Evolutionary conservation across 2,113 vertebrate genomes (phyloP), one percentile per base, ranked within the genome.

Genomic region (Artemisiospiza belli): DNA sequence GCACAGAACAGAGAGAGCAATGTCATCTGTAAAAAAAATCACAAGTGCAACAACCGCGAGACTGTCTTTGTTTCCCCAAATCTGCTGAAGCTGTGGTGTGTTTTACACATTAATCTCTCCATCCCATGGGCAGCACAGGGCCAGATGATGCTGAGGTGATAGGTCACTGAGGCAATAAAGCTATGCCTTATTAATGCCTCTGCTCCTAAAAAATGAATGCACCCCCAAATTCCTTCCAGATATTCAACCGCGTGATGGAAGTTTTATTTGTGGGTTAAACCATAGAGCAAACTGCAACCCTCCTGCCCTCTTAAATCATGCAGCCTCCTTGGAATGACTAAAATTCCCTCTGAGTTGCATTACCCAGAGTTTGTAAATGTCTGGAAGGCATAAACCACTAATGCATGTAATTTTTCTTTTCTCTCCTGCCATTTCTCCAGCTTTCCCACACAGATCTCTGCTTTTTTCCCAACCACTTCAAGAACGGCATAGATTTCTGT

Each of bases 211-310:
- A 94, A 96, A 87, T 23, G 52, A 96, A 87, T 23, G 52, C 64
- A 83, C 51, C 75, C 49, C 75, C 89, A 96, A 96, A 96, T 97
- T 94, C 91, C 89, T 90, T 95, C 96, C 93, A 91, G 75, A 96
- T 91, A 91, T 27, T 94, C 73, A 61, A 23, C 62, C 4, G 51
- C 35, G 6, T 61, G 87, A 89, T 89, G 49, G 90, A 86, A 94
- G 51, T 94, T 95, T 96, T 93, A 91, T 91, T 93, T 92, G 85
- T 67, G 83, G 91, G 93, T 96, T 95, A 95, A 97, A 96, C 83
- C 86, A 39, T 11, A 76, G 89, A 94, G 83, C 51, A 94, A 94
- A 93, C 70, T 78, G 81, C 90, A 82, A 16, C 28, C 33, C 59
- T 89, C 80, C 76, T 83, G 68, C 78, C 88, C 87, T 94, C 44